phyloP scores from a whole-genome alignment of 2,797 vertebrate genomes.

The Toxotes lorentzi region DNA sequence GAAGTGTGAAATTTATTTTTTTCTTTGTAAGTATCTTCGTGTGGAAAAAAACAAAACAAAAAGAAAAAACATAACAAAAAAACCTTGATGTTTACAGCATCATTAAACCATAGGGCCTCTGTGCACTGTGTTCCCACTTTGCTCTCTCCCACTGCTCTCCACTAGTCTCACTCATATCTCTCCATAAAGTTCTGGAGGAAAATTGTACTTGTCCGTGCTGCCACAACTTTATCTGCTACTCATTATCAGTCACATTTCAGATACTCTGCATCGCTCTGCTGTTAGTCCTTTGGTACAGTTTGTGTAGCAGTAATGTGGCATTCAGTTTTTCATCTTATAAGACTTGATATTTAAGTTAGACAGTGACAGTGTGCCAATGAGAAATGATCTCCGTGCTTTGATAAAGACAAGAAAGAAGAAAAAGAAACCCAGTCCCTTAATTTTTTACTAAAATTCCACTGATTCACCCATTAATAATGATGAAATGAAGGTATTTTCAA shows the following conservation, averaged over 20 bases:
- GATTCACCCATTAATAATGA: too few relatives aligned
- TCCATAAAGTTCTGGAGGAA: background rate
- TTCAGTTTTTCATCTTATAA: background rate
- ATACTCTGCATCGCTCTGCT: too few relatives aligned
- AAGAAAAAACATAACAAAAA: background rate
- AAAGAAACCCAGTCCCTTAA: too few relatives aligned
- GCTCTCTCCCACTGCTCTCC: background rate
- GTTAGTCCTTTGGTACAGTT: background rate
- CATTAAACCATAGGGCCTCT: background rate
- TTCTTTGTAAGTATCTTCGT: background rate
- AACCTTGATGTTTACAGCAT: background rate
- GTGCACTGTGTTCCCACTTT: background rate
- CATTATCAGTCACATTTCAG: too few relatives aligned
- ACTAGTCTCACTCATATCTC: background rate
- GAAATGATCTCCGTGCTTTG: too few relatives aligned
- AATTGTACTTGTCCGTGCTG: too few relatives aligned
- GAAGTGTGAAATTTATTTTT: conserved; percentile 4
- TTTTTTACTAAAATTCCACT: too few relatives aligned
- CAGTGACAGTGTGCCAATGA: too few relatives aligned
- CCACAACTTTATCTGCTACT: too few relatives aligned
- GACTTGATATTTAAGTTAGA: too few relatives aligned
- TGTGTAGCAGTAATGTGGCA: background rate
- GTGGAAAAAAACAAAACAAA: background rate
- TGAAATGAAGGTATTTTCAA: too few relatives aligned
- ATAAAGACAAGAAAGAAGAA: too few relatives aligned